Conservation (phyloP, 2,797 vertebrate genomes). For the Echeneis naucrates region DNA sequence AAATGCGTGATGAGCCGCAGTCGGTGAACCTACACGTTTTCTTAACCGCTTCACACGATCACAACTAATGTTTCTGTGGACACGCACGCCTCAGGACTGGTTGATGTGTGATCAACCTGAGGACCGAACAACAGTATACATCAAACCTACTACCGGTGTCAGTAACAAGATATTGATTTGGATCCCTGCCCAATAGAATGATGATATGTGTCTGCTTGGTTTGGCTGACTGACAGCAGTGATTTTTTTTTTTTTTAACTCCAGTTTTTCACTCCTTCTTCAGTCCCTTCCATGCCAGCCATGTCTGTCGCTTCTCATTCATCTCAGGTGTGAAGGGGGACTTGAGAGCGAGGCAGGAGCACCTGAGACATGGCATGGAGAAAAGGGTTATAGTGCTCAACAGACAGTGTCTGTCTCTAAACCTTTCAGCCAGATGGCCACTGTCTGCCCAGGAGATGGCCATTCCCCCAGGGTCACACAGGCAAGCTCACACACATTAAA, state of each 20-base stretch:
- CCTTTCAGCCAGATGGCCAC: slow-evolving; percentile 75
- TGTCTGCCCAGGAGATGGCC: slow-evolving; percentile 72
- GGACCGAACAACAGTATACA: slow-evolving; percentile 55
- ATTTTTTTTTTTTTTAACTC: slow-evolving; percentile 16
- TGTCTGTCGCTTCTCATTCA: slow-evolving; percentile 65
- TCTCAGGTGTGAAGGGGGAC: slow-evolving; percentile 62
- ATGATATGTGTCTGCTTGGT: slow-evolving; percentile 61
- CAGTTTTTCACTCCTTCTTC: slow-evolving; percentile 12
- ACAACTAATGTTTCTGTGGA: slow-evolving; percentile 25
- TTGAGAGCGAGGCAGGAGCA: slow-evolving; percentile 59
- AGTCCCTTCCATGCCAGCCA: slow-evolving; percentile 50
- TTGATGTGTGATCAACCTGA: slow-evolving; percentile 55
- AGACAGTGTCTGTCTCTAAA: slow-evolving; percentile 74
- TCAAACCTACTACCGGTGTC: slow-evolving; percentile 55
- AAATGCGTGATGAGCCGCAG: slow-evolving; percentile 40
- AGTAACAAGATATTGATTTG: slow-evolving; percentile 73
- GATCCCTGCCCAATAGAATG: slow-evolving; percentile 52
- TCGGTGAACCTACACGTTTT: slow-evolving; percentile 25
- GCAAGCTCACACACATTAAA: slow-evolving; percentile 43
- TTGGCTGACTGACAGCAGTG: slow-evolving; percentile 57
- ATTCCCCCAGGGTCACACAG: slow-evolving; percentile 51
- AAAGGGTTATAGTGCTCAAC: slow-evolving; percentile 71
- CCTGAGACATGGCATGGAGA: slow-evolving; percentile 68
- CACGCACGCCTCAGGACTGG: slow-evolving; percentile 21
- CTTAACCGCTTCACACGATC: slow-evolving; percentile 23